Percentiles rank a stretch among this genome's conserved stretches.
phyloP scores from a whole-genome alignment of 2,113 vertebrate species.

The Pseudopodoces humilis region DNA sequence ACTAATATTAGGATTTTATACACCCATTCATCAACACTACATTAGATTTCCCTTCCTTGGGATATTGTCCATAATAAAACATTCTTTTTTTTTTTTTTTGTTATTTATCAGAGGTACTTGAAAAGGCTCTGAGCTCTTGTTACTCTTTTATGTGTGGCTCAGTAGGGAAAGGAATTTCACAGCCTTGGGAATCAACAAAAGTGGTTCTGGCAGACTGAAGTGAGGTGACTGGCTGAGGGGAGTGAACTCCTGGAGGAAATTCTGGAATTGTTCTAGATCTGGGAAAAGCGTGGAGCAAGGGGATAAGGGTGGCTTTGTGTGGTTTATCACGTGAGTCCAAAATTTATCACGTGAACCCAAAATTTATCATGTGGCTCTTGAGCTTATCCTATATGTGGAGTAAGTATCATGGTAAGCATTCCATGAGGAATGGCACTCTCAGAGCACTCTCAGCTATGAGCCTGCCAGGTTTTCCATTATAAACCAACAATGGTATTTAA shows the following conservation, averaged over 20 bases:
- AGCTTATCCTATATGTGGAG: background rate
- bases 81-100: background rate
- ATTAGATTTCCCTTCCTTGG: background rate
- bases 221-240: background rate
- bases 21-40: background rate
- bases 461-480: conserved; percentile 27
- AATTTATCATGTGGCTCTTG: background rate
- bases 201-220: background rate
- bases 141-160: background rate
- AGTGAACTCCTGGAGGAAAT: background rate
- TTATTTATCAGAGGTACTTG: background rate
- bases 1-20: background rate
- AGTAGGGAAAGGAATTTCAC: background rate
- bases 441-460: background rate
- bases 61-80: background rate
- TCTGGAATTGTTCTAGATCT: background rate
- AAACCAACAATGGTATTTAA: conserved; percentile 32
- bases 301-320: background rate
- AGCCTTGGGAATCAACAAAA: background rate
- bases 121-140: background rate
- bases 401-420: background rate
- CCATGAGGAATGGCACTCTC: too few species aligned
- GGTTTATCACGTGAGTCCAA: background rate
- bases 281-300: background rate
- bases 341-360: background rate